These are phyloP conservation scores for Brenthis ino DNA, from an alignment of 2,888 invertebrate genomes.

Conservation along the genomic window DNA sequence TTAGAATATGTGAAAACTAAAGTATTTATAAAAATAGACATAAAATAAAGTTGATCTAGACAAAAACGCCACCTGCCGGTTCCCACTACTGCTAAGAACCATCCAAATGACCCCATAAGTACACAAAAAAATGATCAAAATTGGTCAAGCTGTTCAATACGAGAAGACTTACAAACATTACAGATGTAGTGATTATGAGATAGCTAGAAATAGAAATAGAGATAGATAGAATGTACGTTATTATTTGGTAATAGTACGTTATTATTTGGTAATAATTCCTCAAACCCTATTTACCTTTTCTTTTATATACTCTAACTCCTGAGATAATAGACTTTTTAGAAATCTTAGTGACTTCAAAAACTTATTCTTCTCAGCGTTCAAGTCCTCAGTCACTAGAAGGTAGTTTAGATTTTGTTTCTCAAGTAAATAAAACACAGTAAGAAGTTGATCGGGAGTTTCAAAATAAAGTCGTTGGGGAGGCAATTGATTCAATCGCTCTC, in stretches of 20 bases:
- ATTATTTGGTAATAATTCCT: background rate
- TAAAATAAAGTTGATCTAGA: no score
- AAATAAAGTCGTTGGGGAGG: constrained; percentile 68
- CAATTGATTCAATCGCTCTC: constrained; percentile 53
- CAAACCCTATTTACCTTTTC: constrained; percentile 56
- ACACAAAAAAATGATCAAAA: no score
- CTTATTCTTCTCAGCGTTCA: constrained; percentile 65
- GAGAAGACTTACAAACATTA: no score
- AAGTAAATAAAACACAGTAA: constrained; percentile 60
- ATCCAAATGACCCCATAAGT: no score
- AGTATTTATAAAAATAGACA: no score
- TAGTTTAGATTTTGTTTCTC: constrained; percentile 76
- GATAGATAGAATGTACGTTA: no score
- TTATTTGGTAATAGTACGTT: background rate
- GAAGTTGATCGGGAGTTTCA: constrained; percentile 63
- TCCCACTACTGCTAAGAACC: no score
- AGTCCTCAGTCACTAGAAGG: constrained; percentile 69
- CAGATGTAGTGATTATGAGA: no score
- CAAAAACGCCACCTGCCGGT: no score
- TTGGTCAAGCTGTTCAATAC: no score
- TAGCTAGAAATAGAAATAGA: no score
- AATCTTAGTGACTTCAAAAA: constrained; percentile 60
- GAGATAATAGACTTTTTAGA: constrained; percentile 55
- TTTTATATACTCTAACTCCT: constrained; percentile 63
- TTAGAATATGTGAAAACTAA: no score